These are phyloP conservation scores for Hydrochoerus hydrochaeris DNA, from an alignment of 2,113 vertebrate species.

Conservation along the genomic window DNA sequence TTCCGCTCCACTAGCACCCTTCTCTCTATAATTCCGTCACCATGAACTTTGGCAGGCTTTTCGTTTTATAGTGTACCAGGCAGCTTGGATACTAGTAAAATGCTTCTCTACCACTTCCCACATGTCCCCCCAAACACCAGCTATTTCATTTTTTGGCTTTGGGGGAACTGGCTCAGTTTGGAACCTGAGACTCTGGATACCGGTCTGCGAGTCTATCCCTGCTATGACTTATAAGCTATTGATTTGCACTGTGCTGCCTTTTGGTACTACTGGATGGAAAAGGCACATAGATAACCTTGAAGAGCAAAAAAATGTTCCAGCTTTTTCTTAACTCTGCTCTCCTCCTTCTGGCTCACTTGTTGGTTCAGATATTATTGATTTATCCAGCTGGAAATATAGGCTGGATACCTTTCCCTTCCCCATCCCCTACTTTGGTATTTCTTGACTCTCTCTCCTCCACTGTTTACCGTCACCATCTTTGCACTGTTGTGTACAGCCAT, in stretches of 20 bases:
- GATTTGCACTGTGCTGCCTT: not conserved
- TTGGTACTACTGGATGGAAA: not conserved
- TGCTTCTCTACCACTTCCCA: not conserved
- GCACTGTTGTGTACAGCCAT: fast-evolving
- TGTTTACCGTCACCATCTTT: not conserved
- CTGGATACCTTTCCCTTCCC: not conserved
- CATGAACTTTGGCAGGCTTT: slow-evolving; percentile 19
- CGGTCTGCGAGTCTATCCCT: not conserved
- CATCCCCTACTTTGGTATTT: not conserved
- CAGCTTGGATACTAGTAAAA: not conserved
- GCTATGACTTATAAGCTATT: not conserved
- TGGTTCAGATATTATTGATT: not conserved
- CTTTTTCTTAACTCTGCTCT: not conserved
- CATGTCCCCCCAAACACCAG: not conserved
- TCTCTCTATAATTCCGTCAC: slow-evolving; percentile 25
- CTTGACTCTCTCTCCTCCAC: not conserved
- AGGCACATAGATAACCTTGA: not conserved
- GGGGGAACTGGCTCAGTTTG: not conserved
- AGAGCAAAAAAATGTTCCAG: not conserved
- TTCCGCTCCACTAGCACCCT: slow-evolving; percentile 55
- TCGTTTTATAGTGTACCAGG: not conserved
- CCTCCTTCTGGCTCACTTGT: not conserved
- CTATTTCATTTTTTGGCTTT: not conserved
- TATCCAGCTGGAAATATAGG: not conserved
- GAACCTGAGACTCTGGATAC: not conserved